A percentile compares a stretch with the other conserved stretches of the same genome.
Conservation (phyloP, 2,113 vertebrate species). For the Vulpes vulpes region DNA sequence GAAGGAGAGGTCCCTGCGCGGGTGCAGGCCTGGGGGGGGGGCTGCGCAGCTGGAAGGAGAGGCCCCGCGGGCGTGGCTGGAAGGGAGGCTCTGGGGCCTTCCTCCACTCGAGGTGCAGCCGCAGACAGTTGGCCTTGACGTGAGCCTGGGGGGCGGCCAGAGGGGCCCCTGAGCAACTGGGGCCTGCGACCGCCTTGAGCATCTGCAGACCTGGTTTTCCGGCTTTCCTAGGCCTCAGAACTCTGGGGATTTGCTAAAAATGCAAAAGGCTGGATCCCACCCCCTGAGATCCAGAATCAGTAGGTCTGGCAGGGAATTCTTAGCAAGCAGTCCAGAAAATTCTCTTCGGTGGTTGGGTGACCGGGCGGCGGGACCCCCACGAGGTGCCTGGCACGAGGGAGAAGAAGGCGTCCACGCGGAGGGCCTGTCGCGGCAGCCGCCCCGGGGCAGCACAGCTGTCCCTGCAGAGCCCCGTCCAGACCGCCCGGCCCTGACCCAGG, state of each 20-base stretch:
- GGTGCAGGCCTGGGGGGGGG: no score
- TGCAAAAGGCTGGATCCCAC: not conserved
- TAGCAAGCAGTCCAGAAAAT: not conserved
- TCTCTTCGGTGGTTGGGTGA: not conserved
- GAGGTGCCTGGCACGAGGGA: not conserved
- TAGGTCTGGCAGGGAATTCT: not conserved
- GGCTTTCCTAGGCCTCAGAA: not conserved
- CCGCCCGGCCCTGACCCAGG: not conserved
- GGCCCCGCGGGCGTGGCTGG: not conserved
- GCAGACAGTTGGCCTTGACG: not conserved
- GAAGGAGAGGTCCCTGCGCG: not conserved
- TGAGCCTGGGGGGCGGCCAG: not conserved
- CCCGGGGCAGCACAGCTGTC: not conserved
- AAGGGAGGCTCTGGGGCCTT: not conserved
- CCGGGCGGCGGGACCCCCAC: not conserved
- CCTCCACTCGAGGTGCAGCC: no score
- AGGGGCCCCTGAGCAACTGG: not conserved
- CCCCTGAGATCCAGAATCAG: not conserved
- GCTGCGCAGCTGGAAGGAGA: not conserved
- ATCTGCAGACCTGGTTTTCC: not conserved
- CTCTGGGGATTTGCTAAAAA: not conserved
- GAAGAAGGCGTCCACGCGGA: not conserved
- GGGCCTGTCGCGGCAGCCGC: not conserved
- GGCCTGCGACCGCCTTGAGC: not conserved
- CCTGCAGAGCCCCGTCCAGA: not conserved